phyloP scores from a whole-genome alignment of 2,113 vertebrate species.

The Microcebus griseorufus region DNA sequence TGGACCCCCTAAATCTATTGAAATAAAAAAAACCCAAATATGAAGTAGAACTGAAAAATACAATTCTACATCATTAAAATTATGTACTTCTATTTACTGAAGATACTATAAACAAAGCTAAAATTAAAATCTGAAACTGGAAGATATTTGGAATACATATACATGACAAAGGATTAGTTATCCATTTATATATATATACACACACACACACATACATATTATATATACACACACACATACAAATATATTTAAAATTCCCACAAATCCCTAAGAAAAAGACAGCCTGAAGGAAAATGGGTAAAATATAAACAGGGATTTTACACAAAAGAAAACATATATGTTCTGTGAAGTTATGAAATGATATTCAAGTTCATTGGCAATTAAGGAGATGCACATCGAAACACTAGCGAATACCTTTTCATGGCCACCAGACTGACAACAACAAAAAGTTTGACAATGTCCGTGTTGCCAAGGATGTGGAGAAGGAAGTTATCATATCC shows the following conservation, averaged over 20 bases:
- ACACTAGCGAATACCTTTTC: not conserved
- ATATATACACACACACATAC: too few relatives aligned
- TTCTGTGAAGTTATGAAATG: not conserved
- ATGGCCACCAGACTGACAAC: not conserved
- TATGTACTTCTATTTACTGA: not conserved
- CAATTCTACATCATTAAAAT: slow-evolving; percentile 16
- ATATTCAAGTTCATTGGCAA: not conserved
- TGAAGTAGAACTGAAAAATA: too few relatives aligned
- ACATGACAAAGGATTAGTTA: not conserved
- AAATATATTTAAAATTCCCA: not conserved
- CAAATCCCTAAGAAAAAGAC: not conserved
- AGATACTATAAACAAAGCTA: not conserved
- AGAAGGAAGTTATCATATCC: not conserved
- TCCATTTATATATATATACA: not conserved
- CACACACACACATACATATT: too few relatives aligned
- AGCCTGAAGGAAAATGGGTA: not conserved
- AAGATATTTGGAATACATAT: not conserved
- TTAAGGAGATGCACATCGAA: not conserved
- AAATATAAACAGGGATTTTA: slow-evolving; percentile 9
- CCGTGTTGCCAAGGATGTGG: not conserved
- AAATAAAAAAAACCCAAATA: too few relatives aligned
- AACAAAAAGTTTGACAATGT: not conserved
- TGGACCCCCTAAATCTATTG: too few relatives aligned
- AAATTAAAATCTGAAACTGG: not conserved
- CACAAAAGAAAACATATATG: not conserved